Evolutionary conservation across 2,113 vertebrate genomes (phyloP).

Genomic region (Trematocara unimaculatum): DNA sequence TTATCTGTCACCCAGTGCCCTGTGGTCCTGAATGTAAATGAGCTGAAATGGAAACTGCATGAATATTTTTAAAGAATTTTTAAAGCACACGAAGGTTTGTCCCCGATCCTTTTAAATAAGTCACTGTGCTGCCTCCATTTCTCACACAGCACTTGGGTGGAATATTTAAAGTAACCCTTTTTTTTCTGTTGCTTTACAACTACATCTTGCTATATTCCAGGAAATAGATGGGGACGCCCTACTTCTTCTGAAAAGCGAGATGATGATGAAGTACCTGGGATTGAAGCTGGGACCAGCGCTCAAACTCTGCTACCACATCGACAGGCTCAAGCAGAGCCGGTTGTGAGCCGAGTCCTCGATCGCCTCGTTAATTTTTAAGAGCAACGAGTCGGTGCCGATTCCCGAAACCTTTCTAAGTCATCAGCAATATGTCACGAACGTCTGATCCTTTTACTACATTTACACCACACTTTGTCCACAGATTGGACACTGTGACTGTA

Average conservation of each 20-base stretch:
- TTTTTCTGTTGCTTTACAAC: background rate
- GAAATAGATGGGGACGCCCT: constrained; percentile 95
- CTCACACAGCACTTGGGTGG: background rate
- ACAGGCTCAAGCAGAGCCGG: constrained; percentile 90
- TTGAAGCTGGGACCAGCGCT: constrained; percentile 92
- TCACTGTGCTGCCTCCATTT: background rate
- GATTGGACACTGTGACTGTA: background rate
- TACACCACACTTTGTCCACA: background rate
- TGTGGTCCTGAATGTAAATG: background rate
- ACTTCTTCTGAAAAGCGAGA: constrained; percentile 91
- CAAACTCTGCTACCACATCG: constrained; percentile 96
- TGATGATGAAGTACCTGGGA: constrained; percentile 98
- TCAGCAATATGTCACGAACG: background rate
- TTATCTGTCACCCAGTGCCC: background rate
- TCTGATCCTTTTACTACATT: background rate
- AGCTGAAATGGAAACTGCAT: background rate
- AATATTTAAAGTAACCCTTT: background rate
- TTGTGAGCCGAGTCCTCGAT: constrained; percentile 61
- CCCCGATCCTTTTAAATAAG: background rate
- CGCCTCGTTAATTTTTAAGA: background rate
- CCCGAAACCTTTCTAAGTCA: background rate
- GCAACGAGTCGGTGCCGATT: background rate
- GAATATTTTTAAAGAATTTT: background rate
- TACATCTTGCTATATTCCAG: constrained; percentile 60
- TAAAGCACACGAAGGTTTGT: background rate